Base-by-base conservation (phyloP, 2,113 vertebrate genomes). In the Oncorhynchus mykiss region DNA sequence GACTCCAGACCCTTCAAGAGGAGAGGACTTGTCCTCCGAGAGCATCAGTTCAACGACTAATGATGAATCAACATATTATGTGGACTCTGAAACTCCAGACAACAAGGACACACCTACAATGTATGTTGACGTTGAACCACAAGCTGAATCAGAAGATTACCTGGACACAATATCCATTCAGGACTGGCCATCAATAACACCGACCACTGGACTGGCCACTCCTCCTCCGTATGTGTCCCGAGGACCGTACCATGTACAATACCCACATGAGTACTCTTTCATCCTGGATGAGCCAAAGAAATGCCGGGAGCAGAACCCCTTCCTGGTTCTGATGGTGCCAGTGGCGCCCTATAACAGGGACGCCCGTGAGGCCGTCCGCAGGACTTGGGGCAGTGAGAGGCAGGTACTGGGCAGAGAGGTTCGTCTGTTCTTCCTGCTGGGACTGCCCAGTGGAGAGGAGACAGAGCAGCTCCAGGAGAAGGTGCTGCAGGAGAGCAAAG, bases 291-390 rank as follows among this genome's bases (percentile, higher is more conserved):
- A 83, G 48, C 78, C 82, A 0, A 25, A 80, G 0, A 92, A 89
- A 68, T 91, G 86, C 68, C 39, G 11, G 49, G 49, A 18, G 0
- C 34, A 71, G 49, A 31, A 85, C 0, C 91, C 93, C 0, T 95
- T 94, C 72, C 65, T 96, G 80, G 89, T 94, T 25, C 84, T 96
- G 29, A 54, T 96, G 0, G 78, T 27, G 14, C 92, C 89, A 0
- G 88, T 93, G 31, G 85, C 90, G 4, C 88, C 91, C 0, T 1
- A 54, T n/a, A 91, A 94, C 67, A 2, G 8, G 18, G 71, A 0
- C 0, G 78, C 78, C 0, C 83, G 95, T 0, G 5, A 86, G 0
- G 49, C 76, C 66, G 27, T 96, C 64, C 90, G 95, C 2, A 78
- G 25, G 3, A 95, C 94, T 0, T 93, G 91, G 94, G 92, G 91